Base-by-base conservation (phyloP, 2,113 vertebrate species). In the Trochalopteron elliotii region DNA sequence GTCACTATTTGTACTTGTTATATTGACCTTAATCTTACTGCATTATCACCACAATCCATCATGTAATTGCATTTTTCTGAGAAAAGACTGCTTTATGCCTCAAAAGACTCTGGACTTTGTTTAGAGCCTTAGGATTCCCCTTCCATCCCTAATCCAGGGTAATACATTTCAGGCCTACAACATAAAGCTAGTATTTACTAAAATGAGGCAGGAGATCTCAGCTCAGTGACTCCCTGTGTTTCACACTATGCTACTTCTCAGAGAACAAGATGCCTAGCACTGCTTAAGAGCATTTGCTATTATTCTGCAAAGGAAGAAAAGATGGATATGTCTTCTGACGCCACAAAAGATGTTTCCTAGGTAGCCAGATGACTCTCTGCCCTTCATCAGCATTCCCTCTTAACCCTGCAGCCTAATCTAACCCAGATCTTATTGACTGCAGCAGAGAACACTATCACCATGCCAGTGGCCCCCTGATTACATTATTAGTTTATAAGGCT, bases 401-500 rank as follows among this genome's bases (percentile, higher is more conserved):
- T 94, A 90, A 96, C 92, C 87, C 63, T 69, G 47, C 11, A 70
- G 87, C 61, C 47, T 90, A 88, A 88, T 93, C 87, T 90, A 93
- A 94, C 61, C n/a, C 70, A 87, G 59, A 94, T 88, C 82, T 90
- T 63, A 80, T 3, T 83, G 94, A 92, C 83, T 86, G 44, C 60
- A 86, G 64, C 83, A 93, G 44, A 87, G 64, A 82, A 91, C 57
- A 49, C 77, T 59, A 83, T 77, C 72, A 11, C 64, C 27, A 8
- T 90, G 76, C 88, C 85, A 70, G 47, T 86, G 90, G 90, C 88
- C 90, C 65, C 74, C 83, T 86, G 82, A 89, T 89, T 88, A 81
- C 56, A 23, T 64, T 96, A 94, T 78, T 90, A 83, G 75, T 93
- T 94, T 90, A 95, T 95, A 96, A 94, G 85, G 28, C 56, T 95